A percentile compares a stretch with the other conserved stretches of the same genome.
Conservation (phyloP, 2,797 vertebrate species). For the Octomys mimax region DNA sequence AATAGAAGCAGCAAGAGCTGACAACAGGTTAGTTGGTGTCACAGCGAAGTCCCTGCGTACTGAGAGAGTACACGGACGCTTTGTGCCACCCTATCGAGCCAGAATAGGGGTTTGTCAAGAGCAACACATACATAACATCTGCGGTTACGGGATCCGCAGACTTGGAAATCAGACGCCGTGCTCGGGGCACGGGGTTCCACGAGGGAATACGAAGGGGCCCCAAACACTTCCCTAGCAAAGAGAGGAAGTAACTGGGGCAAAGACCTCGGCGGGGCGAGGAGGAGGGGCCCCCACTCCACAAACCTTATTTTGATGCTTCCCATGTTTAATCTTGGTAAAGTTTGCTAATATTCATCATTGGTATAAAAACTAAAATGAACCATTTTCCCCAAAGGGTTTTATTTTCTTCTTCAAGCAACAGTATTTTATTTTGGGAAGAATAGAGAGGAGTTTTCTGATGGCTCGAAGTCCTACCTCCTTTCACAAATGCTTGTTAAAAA, state of each 20-base stretch:
- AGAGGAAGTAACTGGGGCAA: background rate
- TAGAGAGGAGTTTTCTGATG: background rate
- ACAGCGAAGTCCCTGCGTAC: background rate
- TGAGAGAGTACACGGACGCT: background rate
- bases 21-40: background rate
- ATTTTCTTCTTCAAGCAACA: background rate
- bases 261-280: background rate
- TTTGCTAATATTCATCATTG: constrained; percentile 31
- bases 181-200: background rate
- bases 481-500: background rate
- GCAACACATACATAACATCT: background rate
- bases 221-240: background rate
- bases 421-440: background rate
- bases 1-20: background rate
- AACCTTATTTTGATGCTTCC: background rate
- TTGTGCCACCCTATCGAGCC: background rate
- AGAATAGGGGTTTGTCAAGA: background rate
- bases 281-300: background rate
- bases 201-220: background rate
- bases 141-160: background rate
- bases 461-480: background rate
- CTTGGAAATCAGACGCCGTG: background rate
- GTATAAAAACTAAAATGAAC: background rate
- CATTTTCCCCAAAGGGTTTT: background rate
- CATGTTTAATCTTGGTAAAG: background rate